Evolutionary conservation across 2,888 invertebrate species (phyloP).

Genomic region (Trachelus iudaicus): DNA sequence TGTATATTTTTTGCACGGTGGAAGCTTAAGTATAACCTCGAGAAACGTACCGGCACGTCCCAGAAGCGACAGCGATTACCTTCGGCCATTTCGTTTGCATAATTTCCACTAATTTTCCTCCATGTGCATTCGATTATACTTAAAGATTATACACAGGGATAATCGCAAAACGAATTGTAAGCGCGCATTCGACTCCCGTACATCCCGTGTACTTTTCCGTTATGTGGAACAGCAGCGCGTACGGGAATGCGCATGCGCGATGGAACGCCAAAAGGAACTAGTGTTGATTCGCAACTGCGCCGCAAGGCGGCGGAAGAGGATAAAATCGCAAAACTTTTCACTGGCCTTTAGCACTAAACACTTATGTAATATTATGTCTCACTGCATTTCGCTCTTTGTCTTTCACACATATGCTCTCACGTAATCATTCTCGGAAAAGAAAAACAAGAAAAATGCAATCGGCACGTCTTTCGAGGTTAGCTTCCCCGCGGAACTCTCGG

Average conservation of each 20-base stretch:
- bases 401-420: not conserved
- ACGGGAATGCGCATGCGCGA: not conserved
- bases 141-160: not conserved
- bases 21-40: not conserved
- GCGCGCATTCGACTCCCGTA: not conserved
- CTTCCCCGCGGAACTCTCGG: not conserved
- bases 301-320: not conserved
- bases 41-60: not conserved
- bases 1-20: slow-evolving; percentile 41
- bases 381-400: not conserved
- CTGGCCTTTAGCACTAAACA: not conserved
- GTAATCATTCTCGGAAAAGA: not conserved
- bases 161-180: not conserved
- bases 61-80: not conserved
- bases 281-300: not conserved
- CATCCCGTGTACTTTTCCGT: not conserved
- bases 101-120: not conserved
- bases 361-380: not conserved
- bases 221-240: not conserved
- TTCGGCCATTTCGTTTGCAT: not conserved
- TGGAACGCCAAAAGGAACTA: not conserved
- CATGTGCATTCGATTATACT: not conserved
- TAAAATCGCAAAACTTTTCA: not conserved
- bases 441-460: not conserved
- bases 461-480: not conserved